phyloP scores from a whole-genome alignment of 1,140 invertebrate species.

The Drosophila mauritiana region DNA sequence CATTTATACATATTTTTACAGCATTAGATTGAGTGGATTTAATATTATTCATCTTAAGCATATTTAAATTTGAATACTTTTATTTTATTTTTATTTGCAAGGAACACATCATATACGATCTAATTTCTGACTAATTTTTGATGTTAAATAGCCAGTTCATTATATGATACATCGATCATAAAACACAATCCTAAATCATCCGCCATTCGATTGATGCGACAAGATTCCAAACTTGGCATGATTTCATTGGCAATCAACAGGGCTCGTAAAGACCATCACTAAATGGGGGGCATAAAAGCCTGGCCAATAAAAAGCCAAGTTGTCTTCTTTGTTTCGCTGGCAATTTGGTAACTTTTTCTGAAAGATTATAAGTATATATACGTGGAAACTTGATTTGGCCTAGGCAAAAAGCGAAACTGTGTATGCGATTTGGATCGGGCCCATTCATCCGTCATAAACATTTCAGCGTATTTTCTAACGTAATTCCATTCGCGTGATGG shows the following conservation, averaged over 20 bases:
- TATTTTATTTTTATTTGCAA: not conserved
- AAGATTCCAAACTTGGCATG: conserved; percentile 39
- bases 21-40: not conserved
- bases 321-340: conserved; percentile 46
- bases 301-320: conserved; percentile 54
- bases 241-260: conserved; percentile 51
- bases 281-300: conserved; percentile 50
- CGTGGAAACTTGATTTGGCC: conserved; percentile 70
- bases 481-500: conserved; percentile 61
- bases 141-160: conserved; percentile 26
- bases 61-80: not conserved
- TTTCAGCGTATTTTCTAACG: conserved; percentile 54
- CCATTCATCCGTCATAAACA: conserved; percentile 59
- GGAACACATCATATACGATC: conserved; percentile 12
- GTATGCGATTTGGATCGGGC: conserved; percentile 40
- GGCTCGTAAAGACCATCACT: conserved; percentile 52
- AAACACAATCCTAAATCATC: conserved; percentile 36
- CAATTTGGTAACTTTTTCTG: conserved; percentile 54
- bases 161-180: conserved; percentile 41
- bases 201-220: conserved; percentile 36
- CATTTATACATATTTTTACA: not conserved
- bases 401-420: conserved; percentile 19
- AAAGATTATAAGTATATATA: conserved; percentile 55
- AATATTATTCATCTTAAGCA: no score
- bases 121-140: conserved; percentile 25